phyloP scores from a whole-genome alignment of 1,140 invertebrate genomes.

The Rhynchophorus ferrugineus region DNA sequence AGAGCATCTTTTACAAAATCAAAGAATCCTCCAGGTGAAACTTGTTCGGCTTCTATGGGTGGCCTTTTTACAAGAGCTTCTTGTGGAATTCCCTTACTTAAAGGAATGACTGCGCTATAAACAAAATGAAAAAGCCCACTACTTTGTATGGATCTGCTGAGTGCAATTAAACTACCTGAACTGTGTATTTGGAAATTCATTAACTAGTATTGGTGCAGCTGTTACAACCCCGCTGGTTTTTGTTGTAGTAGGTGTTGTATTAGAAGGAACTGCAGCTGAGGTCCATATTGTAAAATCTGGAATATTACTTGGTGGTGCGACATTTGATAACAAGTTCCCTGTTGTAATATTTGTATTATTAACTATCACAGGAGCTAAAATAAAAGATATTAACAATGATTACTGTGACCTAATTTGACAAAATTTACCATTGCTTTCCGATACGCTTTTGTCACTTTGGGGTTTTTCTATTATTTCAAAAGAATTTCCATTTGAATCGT shows the following conservation, averaged over 20 bases:
- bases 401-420: not conserved
- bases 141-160: too few relatives aligned
- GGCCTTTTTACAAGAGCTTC: slow-evolving; percentile 35
- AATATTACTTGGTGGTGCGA: slow-evolving; percentile 49
- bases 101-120: slow-evolving; percentile 49
- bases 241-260: slow-evolving; percentile 2
- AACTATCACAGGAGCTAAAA: slow-evolving; percentile 34
- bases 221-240: slow-evolving; percentile 8
- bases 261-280: slow-evolving; percentile 7
- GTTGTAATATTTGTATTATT: slow-evolving; percentile 27
- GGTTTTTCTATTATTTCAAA: slow-evolving; percentile 46
- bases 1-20: slow-evolving; percentile 54
- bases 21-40: slow-evolving; percentile 46
- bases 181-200: slow-evolving; percentile 34
- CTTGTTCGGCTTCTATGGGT: slow-evolving; percentile 39
- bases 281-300: slow-evolving; percentile 45
- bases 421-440: slow-evolving; percentile 18
- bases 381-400: slow-evolving; percentile 6
- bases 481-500: slow-evolving; percentile 43
- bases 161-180: too few relatives aligned
- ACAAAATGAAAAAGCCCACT: slow-evolving; percentile 8
- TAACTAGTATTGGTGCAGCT: slow-evolving; percentile 15
- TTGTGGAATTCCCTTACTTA: slow-evolving; percentile 44
- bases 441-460: slow-evolving; percentile 29
- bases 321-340: slow-evolving; percentile 50